Conservation (phyloP, 1,140 invertebrate species). For the Pogonomyrmex californicus region DNA sequence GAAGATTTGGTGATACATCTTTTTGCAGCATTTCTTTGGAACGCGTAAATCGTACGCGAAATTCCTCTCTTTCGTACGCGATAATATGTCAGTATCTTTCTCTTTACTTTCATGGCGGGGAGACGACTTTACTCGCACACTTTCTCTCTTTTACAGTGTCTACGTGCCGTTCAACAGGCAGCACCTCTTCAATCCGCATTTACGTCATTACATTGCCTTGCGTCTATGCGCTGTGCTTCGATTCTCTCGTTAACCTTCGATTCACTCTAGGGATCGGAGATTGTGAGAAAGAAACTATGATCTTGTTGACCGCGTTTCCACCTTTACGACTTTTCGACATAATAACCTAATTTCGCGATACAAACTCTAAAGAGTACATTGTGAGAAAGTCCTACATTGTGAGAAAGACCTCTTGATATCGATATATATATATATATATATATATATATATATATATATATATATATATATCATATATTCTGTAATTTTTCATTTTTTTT, state of each 20-base stretch:
- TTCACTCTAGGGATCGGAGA: conserved; percentile 6
- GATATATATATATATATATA: not conserved
- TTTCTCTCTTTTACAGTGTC: conserved; percentile 80
- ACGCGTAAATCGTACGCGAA: conserved; percentile 8
- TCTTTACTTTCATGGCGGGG: conserved; percentile 76
- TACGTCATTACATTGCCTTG: conserved; percentile 27
- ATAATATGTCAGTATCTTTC: conserved; percentile 74
- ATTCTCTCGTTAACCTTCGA: conserved; percentile 55
- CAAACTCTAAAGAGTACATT: not conserved
- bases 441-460: no score
- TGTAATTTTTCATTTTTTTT: not conserved
- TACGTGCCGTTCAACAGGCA: conserved; percentile 68
- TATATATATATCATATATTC: no score
- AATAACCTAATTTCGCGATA: not conserved
- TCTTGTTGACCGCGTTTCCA: not conserved
- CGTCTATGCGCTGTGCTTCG: not conserved
- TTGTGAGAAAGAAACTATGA: conserved; percentile 45
- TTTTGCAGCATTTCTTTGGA: conserved; percentile 12
- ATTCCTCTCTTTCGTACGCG: conserved; percentile 25
- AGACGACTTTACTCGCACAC: conserved; percentile 65
- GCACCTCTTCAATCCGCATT: not conserved
- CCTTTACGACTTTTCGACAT: not conserved
- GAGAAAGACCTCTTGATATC: not conserved
- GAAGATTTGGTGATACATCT: not conserved
- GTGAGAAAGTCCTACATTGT: not conserved